Percentiles rank a stretch among this genome's conserved stretches.
These are phyloP conservation scores for Rhincodon typus DNA, from an alignment of 2,797 vertebrate genomes.

Conservation along the genomic window DNA sequence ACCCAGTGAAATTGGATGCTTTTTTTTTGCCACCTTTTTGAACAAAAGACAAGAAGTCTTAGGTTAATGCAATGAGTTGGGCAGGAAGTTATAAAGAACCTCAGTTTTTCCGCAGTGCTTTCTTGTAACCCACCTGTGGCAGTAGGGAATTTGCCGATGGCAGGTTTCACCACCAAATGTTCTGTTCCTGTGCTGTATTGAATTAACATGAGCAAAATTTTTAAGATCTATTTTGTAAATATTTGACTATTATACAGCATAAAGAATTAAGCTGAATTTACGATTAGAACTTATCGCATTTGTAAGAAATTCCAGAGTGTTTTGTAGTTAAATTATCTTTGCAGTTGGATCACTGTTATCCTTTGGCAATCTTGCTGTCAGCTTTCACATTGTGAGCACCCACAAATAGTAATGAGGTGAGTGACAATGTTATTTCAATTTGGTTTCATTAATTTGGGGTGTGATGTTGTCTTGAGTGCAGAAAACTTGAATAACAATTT, in stretches of 20 bases:
- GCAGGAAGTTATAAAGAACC: too few relatives aligned
- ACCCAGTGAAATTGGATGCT: too few relatives aligned
- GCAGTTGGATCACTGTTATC: not conserved
- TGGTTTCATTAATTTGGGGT: not conserved
- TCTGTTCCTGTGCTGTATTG: too few relatives aligned
- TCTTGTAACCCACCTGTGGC: too few relatives aligned
- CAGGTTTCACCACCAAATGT: too few relatives aligned
- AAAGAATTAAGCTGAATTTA: not conserved
- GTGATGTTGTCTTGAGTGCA: not conserved
- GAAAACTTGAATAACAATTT: not conserved
- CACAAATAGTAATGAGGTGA: not conserved
- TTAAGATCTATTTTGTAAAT: too few relatives aligned
- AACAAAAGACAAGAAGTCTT: too few relatives aligned
- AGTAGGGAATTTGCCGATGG: too few relatives aligned
- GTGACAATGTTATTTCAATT: not conserved
- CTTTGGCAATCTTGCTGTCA: not conserved
- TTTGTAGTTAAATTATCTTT: not conserved
- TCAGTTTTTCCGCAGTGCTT: too few relatives aligned
- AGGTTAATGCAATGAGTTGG: too few relatives aligned
- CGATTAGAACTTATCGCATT: not conserved
- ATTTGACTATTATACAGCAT: not conserved
- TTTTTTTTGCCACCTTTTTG: too few relatives aligned
- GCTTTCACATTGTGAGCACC: not conserved
- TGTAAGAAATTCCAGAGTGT: not conserved
- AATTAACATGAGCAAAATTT: too few relatives aligned